Conservation (phyloP, 2,113 vertebrate species). For the Pelodiscus sinensis region DNA sequence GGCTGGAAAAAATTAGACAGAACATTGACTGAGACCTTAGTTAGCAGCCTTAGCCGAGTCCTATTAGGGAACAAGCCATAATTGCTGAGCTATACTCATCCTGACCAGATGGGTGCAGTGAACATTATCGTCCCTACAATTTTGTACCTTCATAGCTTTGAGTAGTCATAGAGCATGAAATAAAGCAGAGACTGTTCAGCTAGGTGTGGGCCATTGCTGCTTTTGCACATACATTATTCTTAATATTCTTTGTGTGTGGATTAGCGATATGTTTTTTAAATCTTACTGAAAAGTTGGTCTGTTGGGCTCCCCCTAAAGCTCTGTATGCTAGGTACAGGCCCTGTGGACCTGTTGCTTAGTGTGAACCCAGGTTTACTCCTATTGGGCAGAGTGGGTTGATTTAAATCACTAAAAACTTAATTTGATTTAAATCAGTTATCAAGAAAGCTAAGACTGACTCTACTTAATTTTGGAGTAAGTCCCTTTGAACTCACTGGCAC, state of each 20-base stretch:
- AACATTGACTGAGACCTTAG: no score
- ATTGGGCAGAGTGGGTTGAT: no score
- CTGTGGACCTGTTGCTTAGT: neutral
- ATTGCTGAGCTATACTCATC: neutral
- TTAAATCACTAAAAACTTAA: no score
- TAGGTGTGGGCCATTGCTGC: neutral
- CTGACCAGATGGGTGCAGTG: accelerated
- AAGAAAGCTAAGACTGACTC: no score
- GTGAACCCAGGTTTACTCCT: neutral
- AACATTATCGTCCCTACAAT: accelerated
- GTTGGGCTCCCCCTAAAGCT: neutral
- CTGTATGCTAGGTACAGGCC: neutral
- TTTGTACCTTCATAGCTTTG: neutral
- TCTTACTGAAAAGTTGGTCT: neutral
- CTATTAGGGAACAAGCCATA: neutral
- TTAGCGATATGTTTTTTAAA: neutral
- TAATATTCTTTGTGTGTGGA: neutral
- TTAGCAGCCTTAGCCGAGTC: neutral
- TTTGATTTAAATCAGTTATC: no score
- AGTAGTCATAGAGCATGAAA: neutral
- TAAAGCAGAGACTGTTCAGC: accelerated
- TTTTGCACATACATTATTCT: neutral
- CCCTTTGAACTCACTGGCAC: no score
- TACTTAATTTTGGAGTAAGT: no score
- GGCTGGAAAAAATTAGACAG: no score